Percentiles rank a stretch among this genome's conserved stretches.
These are phyloP conservation scores for Drosophila dives DNA, from an alignment of 2,888 invertebrate genomes.

Conservation along the genomic window DNA sequence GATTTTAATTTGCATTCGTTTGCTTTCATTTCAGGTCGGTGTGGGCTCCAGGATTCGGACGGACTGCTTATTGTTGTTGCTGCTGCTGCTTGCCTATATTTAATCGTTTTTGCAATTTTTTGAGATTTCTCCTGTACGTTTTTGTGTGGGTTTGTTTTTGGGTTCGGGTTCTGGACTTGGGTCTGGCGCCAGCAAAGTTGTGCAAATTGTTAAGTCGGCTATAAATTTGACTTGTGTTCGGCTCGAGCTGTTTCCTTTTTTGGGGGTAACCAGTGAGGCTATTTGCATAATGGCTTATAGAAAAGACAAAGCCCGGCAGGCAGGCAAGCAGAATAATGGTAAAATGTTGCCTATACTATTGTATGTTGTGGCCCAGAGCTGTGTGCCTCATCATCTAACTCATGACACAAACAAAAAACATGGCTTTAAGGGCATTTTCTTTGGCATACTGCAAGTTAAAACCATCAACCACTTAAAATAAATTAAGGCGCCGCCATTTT, in stretches of 20 bases:
- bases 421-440: slow-evolving; percentile 56
- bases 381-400: background rate
- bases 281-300: slow-evolving; percentile 81
- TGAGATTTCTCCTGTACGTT: slow-evolving; percentile 66
- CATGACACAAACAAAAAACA: slow-evolving; percentile 31
- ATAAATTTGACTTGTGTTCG: slow-evolving; percentile 82
- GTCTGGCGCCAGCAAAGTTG: slow-evolving; percentile 33
- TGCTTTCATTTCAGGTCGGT: slow-evolving; percentile 73
- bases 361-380: slow-evolving; percentile 29
- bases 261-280: slow-evolving; percentile 58
- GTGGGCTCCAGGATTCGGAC: slow-evolving; percentile 31
- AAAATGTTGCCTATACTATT: slow-evolving; percentile 37
- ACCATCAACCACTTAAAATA: slow-evolving; percentile 81
- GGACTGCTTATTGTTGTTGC: slow-evolving; percentile 32
- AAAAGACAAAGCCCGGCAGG: slow-evolving; percentile 64
- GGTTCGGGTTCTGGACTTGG: slow-evolving; percentile 5
- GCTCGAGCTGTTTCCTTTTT: slow-evolving; percentile 45
- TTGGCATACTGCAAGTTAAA: slow-evolving; percentile 62
- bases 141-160: slow-evolving; percentile 42
- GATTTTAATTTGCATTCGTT: slow-evolving; percentile 84
- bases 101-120: slow-evolving; percentile 76
- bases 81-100: slow-evolving; percentile 59
- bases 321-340: slow-evolving; percentile 27
- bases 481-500: slow-evolving; percentile 81
- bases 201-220: slow-evolving; percentile 83